Percentiles rank a stretch among this genome's conserved stretches.
Conservation (phyloP, 1,140 invertebrate genomes). For the Bombus confusus region DNA sequence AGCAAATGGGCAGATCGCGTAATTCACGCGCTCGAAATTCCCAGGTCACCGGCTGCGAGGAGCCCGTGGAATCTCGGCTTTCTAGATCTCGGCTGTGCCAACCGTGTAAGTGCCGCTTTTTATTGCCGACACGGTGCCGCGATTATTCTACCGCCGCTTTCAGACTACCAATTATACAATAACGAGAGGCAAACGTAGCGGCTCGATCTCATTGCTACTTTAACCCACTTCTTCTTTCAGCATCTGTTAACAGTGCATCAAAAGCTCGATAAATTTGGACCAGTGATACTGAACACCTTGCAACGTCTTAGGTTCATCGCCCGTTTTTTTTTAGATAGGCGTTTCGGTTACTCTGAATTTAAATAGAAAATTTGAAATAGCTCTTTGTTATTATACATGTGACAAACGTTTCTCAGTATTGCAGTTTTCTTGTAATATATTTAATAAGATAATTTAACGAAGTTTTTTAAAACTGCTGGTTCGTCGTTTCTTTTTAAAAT, state of each 20-base stretch:
- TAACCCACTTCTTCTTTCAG: conserved; percentile 49
- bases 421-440: too few relatives aligned
- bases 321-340: neutral
- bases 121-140: conserved; percentile 46
- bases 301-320: neutral
- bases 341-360: too few relatives aligned
- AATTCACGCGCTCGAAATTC: conserved; percentile 45
- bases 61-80: conserved; percentile 60
- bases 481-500: too few relatives aligned
- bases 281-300: neutral
- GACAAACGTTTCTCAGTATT: too few relatives aligned
- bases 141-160: conserved; percentile 54
- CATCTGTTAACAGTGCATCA: neutral
- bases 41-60: conserved; percentile 39
- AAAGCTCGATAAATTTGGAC: neutral
- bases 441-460: too few relatives aligned
- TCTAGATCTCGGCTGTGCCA: conserved; percentile 48
- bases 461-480: too few relatives aligned
- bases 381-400: too few relatives aligned
- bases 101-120: conserved; percentile 53
- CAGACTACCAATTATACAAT: conserved; percentile 62
- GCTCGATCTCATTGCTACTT: conserved; percentile 49
- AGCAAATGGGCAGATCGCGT: conserved; percentile 18
- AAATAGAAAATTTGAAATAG: too few relatives aligned
- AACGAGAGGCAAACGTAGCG: conserved; percentile 31